Evolutionary conservation across 2,113 vertebrate species (phyloP).

Genomic region (Crotalus viridis): DNA sequence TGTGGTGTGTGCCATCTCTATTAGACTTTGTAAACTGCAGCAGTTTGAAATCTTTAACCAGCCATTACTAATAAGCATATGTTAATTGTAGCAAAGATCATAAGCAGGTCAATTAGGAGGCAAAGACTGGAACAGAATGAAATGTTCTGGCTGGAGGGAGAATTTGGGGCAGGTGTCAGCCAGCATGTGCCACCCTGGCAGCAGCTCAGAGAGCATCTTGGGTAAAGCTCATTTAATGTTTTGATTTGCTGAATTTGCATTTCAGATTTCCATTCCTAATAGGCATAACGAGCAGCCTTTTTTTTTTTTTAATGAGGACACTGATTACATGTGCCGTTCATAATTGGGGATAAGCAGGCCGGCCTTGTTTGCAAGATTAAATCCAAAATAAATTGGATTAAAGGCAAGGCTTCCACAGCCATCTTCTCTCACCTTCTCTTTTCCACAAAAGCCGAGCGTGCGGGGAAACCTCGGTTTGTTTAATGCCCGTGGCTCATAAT

Average conservation of each 20-base stretch:
- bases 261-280: constrained; percentile 83
- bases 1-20: constrained; percentile 74
- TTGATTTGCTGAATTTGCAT: constrained; percentile 85
- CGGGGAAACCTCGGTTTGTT: constrained; percentile 69
- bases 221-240: constrained; percentile 83
- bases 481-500: constrained; percentile 66
- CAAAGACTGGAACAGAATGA: constrained; percentile 85
- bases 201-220: constrained; percentile 75
- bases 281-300: constrained; percentile 80
- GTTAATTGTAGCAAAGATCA: constrained; percentile 96
- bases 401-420: constrained; percentile 71
- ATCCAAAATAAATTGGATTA: constrained; percentile 81
- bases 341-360: constrained; percentile 81
- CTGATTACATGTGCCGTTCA: constrained; percentile 82
- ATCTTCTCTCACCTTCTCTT: constrained; percentile 54
- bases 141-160: constrained; percentile 88
- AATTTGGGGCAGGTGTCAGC: constrained; percentile 79
- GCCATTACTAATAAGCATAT: constrained; percentile 95
- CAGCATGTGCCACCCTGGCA: constrained; percentile 75
- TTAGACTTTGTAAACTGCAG: constrained; percentile 81
- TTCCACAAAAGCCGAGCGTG: constrained; percentile 66
- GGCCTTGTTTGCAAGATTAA: constrained; percentile 79
- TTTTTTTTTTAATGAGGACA: constrained; percentile 79
- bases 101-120: constrained; percentile 91
- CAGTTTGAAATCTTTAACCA: constrained; percentile 87